Conservation (phyloP, 2,797 vertebrate species). For the Ficedula albicollis region DNA sequence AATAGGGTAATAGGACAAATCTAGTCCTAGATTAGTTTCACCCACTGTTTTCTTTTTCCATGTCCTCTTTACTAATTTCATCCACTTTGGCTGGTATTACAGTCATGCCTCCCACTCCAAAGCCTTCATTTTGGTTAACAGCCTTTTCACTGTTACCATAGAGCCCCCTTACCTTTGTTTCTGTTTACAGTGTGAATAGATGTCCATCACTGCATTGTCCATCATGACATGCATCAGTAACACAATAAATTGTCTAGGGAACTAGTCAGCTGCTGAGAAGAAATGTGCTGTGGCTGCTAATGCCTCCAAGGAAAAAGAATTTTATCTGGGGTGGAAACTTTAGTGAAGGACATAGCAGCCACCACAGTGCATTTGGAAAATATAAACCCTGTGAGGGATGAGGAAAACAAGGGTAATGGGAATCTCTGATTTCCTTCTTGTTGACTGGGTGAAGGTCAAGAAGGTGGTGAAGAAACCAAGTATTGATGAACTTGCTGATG, state of each 20-base stretch:
- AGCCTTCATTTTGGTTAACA: constrained; percentile 28
- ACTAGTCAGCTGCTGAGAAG: background rate
- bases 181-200: constrained; percentile 8
- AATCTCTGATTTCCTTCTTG: background rate
- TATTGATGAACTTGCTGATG: accelerated
- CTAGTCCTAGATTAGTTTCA: background rate
- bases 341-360: background rate
- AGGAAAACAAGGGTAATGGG: background rate
- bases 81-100: background rate
- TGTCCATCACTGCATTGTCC: constrained; percentile 3
- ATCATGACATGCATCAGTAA: background rate
- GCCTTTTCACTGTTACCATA: background rate
- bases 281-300: constrained; percentile 10
- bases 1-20: background rate
- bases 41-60: background rate
- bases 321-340: background rate
- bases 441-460: background rate
- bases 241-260: background rate
- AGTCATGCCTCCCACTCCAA: background rate
- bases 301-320: constrained; percentile 6
- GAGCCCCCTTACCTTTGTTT: background rate
- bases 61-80: background rate
- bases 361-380: background rate
- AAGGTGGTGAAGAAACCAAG: background rate
- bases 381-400: background rate